Evolutionary conservation across 2,797 vertebrate species (phyloP).

Genomic region (Florisuga fusca): DNA sequence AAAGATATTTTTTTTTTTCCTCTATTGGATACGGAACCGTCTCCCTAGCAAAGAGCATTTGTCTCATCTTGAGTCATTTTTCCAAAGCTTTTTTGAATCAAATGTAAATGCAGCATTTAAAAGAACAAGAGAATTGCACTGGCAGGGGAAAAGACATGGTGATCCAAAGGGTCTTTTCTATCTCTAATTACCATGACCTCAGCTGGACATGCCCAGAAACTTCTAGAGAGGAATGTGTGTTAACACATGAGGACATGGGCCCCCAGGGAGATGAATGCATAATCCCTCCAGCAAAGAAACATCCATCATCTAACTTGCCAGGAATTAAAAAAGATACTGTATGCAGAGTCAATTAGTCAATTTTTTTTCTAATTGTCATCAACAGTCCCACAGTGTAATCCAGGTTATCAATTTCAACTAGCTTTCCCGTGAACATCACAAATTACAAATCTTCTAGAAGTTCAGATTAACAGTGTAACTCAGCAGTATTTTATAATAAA

Average conservation of each 20-base stretch:
- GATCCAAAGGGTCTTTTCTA: not conserved
- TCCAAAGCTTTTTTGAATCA: not conserved
- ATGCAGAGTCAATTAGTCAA: not conserved
- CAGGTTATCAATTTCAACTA: not conserved
- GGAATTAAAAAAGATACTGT: not conserved
- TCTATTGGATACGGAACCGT: not conserved
- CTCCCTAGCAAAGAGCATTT: not conserved
- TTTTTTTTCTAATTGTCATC: not conserved
- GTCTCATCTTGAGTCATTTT: not conserved
- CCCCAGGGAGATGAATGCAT: not conserved
- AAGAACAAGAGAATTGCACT: not conserved
- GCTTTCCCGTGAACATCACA: not conserved
- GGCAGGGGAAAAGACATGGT: not conserved
- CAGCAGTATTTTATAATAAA: not conserved
- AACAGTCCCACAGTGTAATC: not conserved
- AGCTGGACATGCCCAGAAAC: not conserved
- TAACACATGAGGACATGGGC: conserved; percentile 11
- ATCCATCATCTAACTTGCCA: conserved; percentile 14
- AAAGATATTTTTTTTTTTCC: not conserved
- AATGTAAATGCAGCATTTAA: not conserved
- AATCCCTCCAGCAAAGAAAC: not conserved
- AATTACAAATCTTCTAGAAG: not conserved
- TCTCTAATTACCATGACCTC: not conserved
- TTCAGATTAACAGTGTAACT: not conserved
- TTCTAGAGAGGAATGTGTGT: not conserved